Base-by-base conservation (phyloP, 2,888 invertebrate genomes). In the Sericinus montela region DNA sequence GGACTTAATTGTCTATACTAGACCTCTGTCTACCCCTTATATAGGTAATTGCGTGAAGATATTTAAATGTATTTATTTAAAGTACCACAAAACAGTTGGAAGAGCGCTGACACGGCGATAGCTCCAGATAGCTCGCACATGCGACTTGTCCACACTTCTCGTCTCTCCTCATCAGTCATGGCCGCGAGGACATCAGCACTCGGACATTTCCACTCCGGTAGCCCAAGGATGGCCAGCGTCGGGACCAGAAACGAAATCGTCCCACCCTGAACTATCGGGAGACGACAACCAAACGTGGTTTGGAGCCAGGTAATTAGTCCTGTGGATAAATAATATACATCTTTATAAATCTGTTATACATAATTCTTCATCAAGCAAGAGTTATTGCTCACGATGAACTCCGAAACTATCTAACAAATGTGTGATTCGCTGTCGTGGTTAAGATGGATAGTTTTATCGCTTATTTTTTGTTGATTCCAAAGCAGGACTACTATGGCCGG, bases 91-190 rank as follows among this genome's bases (percentile, higher is more conserved):
- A 94, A 68, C 1, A 96, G 89, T 80, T 96, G 95, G 47, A 95
- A 92, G 36, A 94, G 59, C 0, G 95, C 94, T 0, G 95, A 92
- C 0, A 95, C 91, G 1, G 95, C 93, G 11, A 96, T 95, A 1
- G 95, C 95, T 0, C 96, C 96, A 0, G 95, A 95, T 15, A 96
- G 80, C 67, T 94, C 95, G 50, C 94, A 89, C 94, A 95, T 95
- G 54, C 95, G 84, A 19, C 86, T 76, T 69, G 93, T 93, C 95
- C 95, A 95, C 9, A 93, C 78, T 50, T 90, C 90, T 0, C 91
- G 86, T 13, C 91, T 86, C 51, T 91, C 89, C 1, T 82, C 90
- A 0, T 68, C 71, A 0, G 87, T 74, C 91, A 94, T 90, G 34
- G 87, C 80, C 0, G 76, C 72, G 15, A 94, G 65, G 11, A 80